phyloP scores from a whole-genome alignment of 2,888 invertebrate genomes.

The Melieria crassipennis region DNA sequence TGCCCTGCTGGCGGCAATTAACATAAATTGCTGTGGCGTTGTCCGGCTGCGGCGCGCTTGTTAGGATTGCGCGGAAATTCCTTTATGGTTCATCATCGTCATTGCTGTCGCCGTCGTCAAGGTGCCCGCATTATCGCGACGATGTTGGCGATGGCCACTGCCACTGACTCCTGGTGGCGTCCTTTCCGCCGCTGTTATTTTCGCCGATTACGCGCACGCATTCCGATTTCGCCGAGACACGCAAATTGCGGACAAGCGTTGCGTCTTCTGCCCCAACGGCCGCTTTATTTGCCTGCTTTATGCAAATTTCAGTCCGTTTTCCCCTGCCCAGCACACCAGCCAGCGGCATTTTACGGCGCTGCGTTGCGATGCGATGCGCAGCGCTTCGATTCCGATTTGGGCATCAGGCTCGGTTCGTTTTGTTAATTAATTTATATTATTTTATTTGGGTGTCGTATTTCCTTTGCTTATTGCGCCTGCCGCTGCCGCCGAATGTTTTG shows the following conservation, averaged over 20 bases:
- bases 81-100: slow-evolving; percentile 19
- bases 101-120: slow-evolving; percentile 2
- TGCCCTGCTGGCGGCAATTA: slow-evolving; percentile 4
- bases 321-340: slow-evolving; percentile 15
- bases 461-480: slow-evolving; percentile 28
- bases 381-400: not conserved
- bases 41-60: not conserved
- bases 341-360: slow-evolving; percentile 14
- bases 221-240: slow-evolving; percentile 14
- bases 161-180: not conserved
- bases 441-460: slow-evolving; percentile 58
- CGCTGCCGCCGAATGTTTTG: too few relatives aligned
- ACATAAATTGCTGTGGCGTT: slow-evolving; percentile 18
- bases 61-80: slow-evolving; percentile 14
- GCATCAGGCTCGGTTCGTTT: slow-evolving; percentile 56
- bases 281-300: slow-evolving; percentile 15
- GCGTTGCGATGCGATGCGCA: slow-evolving; percentile 19
- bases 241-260: slow-evolving; percentile 15
- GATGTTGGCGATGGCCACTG: not conserved
- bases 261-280: not conserved
- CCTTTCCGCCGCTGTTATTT: slow-evolving; percentile 16
- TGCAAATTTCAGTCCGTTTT: slow-evolving; percentile 26
- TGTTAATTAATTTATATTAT: slow-evolving; percentile 65
- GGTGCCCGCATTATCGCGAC: not conserved
- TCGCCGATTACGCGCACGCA: slow-evolving; percentile 57